Evolutionary conservation across 2,888 invertebrate species (phyloP), one percentile per base, ranked within the genome.

Genomic region (Scaptomyza caliginosa): DNA sequence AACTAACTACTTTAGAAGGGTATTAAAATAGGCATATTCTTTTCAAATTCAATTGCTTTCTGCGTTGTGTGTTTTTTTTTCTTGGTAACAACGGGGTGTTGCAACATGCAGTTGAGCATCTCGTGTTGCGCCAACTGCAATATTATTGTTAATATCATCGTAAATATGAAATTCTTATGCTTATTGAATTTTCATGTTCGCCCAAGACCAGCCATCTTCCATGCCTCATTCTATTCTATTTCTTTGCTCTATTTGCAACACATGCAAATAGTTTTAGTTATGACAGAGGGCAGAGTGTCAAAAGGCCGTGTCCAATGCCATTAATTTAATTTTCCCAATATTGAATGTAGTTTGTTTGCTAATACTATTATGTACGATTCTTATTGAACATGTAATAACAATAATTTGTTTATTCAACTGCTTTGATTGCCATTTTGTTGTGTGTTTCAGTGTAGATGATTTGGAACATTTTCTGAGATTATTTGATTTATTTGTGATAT

Each of bases 151-250:
- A 88, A 89, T 89, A 85, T 89, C 86, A 74, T 82, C 88, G 82
- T 89, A 89, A 89, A 88, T 86, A 87, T 79, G 82, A 81, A 82
- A 86, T 87, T 88, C 88, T 89, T 89, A 89, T 89, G 89, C 87
- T 89, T 88, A 89, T 89, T 86, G 89, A 89, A 87, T 89, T 89
- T 88, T 79, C 88, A 86, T 89, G 89, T 88, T 86, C 66, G 48
- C 48, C 63, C 13, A 32, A 30, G 49, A 45, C 17, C 34, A 66
- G 43, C 32, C 78, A 70, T 57, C 16, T 16, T 13, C 32, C 30
- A n/a, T n/a, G 5, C 1, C 45, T 49, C 54, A 54, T 51, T 19
- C 70, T 54, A 38, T 32, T 16, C 40, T n/a, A 16, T 17, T 38
- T 54, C 16, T 40, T 32, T 59, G 54, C 19, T 39, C 24, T 28